Evolutionary conservation across 2,113 vertebrate species (phyloP).

Genomic region (Porphyrio hochstetteri): DNA sequence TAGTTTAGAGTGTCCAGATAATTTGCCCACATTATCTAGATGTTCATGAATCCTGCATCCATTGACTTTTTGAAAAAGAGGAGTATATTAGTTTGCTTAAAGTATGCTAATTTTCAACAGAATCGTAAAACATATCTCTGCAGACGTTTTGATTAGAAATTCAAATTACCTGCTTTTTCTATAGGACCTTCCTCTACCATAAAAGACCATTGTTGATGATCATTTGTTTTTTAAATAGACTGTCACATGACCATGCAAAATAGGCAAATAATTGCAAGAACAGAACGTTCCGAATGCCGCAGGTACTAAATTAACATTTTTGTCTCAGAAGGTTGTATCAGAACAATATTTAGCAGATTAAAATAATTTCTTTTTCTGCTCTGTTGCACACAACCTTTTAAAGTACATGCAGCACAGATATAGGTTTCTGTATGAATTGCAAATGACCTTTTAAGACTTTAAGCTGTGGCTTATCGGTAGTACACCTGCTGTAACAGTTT

Average conservation of each 20-base stretch:
- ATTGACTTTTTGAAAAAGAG: neutral
- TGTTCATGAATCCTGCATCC: neutral
- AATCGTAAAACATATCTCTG: neutral
- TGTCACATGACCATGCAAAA: neutral
- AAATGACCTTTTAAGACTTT: conserved; percentile 68
- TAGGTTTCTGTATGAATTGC: conserved; percentile 57
- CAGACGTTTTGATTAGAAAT: conserved; percentile 28
- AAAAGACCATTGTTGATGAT: neutral
- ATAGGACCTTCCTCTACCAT: neutral
- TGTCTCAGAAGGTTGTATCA: conserved; percentile 42
- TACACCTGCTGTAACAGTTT: neutral
- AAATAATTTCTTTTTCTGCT: conserved; percentile 71
- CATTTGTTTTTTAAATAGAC: conserved; percentile 24
- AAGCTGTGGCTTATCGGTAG: conserved; percentile 18
- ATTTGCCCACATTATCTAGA: neutral
- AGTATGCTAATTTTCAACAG: neutral
- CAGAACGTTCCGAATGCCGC: neutral
- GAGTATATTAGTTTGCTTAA: neutral
- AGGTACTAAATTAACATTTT: conserved; percentile 49
- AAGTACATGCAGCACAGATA: conserved; percentile 30
- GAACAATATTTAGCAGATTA: conserved; percentile 55
- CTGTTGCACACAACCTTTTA: conserved; percentile 65
- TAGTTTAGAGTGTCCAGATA: neutral
- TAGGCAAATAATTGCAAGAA: conserved; percentile 28
- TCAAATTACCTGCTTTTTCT: neutral